A percentile compares a stretch with the other conserved stretches of the same genome.
phyloP scores from a whole-genome alignment of 2,113 vertebrate genomes.

The Amblyornis subalaris region DNA sequence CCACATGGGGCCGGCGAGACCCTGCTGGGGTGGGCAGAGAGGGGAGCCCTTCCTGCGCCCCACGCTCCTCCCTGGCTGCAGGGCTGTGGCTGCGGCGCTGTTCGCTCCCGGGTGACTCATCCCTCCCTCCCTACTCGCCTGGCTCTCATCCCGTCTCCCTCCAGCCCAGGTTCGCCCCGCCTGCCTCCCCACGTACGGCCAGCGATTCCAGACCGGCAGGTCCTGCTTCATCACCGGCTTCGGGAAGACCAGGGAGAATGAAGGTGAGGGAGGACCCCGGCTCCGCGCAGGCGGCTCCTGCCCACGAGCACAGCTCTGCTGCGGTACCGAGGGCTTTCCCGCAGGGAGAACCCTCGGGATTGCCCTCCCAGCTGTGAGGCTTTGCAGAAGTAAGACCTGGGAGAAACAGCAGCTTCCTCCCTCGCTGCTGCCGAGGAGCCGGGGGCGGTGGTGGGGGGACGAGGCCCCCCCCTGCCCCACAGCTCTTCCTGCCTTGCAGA shows the following conservation, averaged over 20 bases:
- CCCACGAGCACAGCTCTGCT: not conserved
- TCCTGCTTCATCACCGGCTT: slow-evolving; percentile 88
- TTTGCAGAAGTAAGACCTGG: not conserved
- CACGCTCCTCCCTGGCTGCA: not conserved
- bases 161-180: slow-evolving; percentile 80
- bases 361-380: not conserved
- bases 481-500: slow-evolving; percentile 60
- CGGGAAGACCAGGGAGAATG: slow-evolving; percentile 75
- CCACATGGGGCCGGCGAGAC: rapidly evolving
- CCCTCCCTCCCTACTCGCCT: not conserved
- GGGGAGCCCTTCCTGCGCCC: not conserved
- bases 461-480: not conserved
- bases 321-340: rapidly evolving
- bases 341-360: rapidly evolving
- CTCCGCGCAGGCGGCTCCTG: not conserved
- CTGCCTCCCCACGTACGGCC: slow-evolving; percentile 80
- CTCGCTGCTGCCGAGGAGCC: rapidly evolving
- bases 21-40: not conserved
- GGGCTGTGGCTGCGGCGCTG: slow-evolving; percentile 28
- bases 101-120: not conserved
- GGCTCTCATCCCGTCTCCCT: not conserved
- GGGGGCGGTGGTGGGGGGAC: rapidly evolving
- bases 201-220: slow-evolving; percentile 70
- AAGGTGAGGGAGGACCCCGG: slow-evolving; percentile 47
- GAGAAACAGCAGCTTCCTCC: not conserved